These are phyloP conservation scores for Sphaerophoria taeniata DNA, from an alignment of 2,888 invertebrate species.

Conservation along the genomic window DNA sequence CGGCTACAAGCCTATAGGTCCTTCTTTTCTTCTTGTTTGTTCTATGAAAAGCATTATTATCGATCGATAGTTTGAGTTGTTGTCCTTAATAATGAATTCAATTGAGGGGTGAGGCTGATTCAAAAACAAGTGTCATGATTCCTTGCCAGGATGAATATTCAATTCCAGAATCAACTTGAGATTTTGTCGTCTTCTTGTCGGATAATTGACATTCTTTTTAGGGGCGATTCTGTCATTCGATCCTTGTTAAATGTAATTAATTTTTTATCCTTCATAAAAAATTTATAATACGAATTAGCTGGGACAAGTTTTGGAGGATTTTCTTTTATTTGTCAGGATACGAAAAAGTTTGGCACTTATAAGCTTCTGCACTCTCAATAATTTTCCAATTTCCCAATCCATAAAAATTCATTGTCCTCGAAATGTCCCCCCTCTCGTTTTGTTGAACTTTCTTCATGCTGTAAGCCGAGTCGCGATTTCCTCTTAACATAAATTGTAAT, in stretches of 20 bases:
- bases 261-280: slow-evolving; percentile 48
- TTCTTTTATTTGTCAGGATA: background rate
- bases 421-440: background rate
- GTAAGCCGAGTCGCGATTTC: background rate
- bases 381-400: slow-evolving; percentile 19
- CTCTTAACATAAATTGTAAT: slow-evolving; percentile 16
- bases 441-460: background rate
- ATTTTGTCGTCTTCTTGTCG: slow-evolving; percentile 15
- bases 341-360: slow-evolving; percentile 39
- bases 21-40: background rate
- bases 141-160: slow-evolving; percentile 43
- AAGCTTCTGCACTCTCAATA: slow-evolving; percentile 20
- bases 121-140: slow-evolving; percentile 19
- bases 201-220: slow-evolving; percentile 50
- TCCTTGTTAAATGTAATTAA: slow-evolving; percentile 64
- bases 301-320: slow-evolving; percentile 11
- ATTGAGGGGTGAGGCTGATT: background rate
- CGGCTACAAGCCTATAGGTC: background rate
- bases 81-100: slow-evolving; percentile 26
- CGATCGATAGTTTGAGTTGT: slow-evolving; percentile 40
- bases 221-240: slow-evolving; percentile 23
- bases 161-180: slow-evolving; percentile 55
- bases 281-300: slow-evolving; percentile 40
- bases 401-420: slow-evolving; percentile 10
- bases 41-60: background rate